A percentile compares a stretch with the other conserved stretches of the same genome.
Evolutionary conservation across 2,888 invertebrate genomes (phyloP).

Genomic region (Muschampia plurimacula): DNA sequence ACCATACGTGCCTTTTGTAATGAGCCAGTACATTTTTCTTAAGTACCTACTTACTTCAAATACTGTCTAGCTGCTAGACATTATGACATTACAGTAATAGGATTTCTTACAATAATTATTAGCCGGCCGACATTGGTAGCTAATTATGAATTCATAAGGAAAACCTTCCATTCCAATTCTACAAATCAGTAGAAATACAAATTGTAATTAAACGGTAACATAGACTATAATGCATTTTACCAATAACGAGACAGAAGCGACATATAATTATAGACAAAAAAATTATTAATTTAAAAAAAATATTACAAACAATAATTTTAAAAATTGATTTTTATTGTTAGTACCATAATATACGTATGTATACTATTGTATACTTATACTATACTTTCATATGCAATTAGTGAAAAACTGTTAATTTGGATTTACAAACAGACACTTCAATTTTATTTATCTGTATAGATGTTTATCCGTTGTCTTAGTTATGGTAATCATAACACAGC

Average conservation of each 20-base stretch:
- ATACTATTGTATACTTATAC: too few relatives aligned
- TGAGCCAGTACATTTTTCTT: neutral
- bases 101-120: slow-evolving; percentile 22
- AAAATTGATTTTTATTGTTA: too few relatives aligned
- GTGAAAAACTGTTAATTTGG: too few relatives aligned
- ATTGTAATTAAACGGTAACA: neutral
- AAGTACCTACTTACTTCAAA: neutral
- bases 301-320: too few relatives aligned
- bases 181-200: slow-evolving; percentile 16
- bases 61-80: neutral
- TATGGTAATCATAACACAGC: too few relatives aligned
- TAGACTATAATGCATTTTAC: neutral
- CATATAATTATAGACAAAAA: neutral
- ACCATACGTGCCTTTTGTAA: too few relatives aligned
- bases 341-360: too few relatives aligned
- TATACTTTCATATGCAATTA: too few relatives aligned
- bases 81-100: slow-evolving; percentile 42
- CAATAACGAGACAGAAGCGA: neutral
- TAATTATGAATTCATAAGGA: slow-evolving; percentile 24
- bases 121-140: slow-evolving; percentile 23
- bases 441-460: too few relatives aligned
- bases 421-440: too few relatives aligned
- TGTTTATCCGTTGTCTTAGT: too few relatives aligned
- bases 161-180: slow-evolving; percentile 26
- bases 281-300: too few relatives aligned